Evolutionary conservation across 2,113 vertebrate genomes (phyloP).

Genomic region (Amazona guildingii): DNA sequence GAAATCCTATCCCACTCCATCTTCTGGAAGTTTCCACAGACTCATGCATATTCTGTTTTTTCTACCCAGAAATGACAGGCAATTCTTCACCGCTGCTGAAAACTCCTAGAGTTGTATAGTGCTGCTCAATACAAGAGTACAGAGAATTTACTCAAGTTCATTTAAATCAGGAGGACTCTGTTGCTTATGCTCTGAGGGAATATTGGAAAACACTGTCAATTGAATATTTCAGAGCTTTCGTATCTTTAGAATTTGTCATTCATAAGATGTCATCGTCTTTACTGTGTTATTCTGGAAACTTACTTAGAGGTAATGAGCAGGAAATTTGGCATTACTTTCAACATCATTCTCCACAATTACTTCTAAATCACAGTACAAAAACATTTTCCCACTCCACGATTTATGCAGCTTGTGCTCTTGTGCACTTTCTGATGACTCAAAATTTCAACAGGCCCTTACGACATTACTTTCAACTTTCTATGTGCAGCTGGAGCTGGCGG

Average conservation of each 20-base stretch:
- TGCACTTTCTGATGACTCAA: conserved; percentile 55
- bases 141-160: background rate
- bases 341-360: conserved; percentile 53
- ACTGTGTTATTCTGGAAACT: conserved; percentile 46
- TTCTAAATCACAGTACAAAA: conserved; percentile 57
- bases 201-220: conserved; percentile 33
- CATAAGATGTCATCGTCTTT: conserved; percentile 37
- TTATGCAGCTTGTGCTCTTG: conserved; percentile 51
- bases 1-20: background rate
- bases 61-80: background rate
- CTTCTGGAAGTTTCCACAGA: background rate
- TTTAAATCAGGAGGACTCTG: background rate
- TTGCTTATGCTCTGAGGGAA: background rate
- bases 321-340: conserved; percentile 60
- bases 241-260: conserved; percentile 34
- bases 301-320: conserved; percentile 56
- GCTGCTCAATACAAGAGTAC: background rate
- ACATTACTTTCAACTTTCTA: conserved; percentile 19
- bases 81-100: background rate
- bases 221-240: conserved; percentile 22
- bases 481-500: conserved; percentile 38
- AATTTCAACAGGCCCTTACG: conserved; percentile 45
- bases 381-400: conserved; percentile 53
- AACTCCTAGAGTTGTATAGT: background rate
- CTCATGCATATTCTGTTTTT: background rate